Evolutionary conservation across 2,888 invertebrate genomes (phyloP), one percentile per base, ranked within the genome.

Genomic region (Aporophyla nigra): DNA sequence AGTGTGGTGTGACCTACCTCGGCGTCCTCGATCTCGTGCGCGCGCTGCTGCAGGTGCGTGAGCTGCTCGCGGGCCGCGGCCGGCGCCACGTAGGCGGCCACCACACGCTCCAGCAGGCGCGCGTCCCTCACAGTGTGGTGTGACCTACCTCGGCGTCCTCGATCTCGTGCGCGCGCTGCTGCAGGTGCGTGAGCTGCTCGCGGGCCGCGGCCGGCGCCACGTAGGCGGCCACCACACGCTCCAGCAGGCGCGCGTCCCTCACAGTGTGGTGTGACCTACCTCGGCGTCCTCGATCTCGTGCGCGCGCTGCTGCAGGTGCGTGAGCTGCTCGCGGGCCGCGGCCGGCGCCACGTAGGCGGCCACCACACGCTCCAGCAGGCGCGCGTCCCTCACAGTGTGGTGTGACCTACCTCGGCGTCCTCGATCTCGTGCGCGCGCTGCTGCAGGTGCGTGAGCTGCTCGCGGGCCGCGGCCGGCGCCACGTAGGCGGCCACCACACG

Each of bases 401-500:
- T 98, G 88, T 68, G 54, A 58, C 66, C 27, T 56, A 90, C 90
- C 86, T 88, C 88, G 0, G 88, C 73, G 82, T 90, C 89, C 12
- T 84, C 76, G 0, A 91, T 63, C 71, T 90, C 88, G 16, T 54
- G 49, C 33, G 84, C 83, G 56, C 85, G 80, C 40, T 33, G 74
- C 3, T 86, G 87, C 69, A 90, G 83, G 43, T 54, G 54, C 19
- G n/a, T 33, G 51, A 90, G 87, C 85, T 90, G 90, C 0, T 59
- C 72, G 40, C 77, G 66, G n/a, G 83, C 76, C 72, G 83, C 85
- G 65, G 24, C 84, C 84, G 89, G 92, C 90, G 90, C 77, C 76
- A 92, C 88, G 88, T 82, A 87, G 40, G 98, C 98, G n/a, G 97
- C 97, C 81, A 98, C 97, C 1, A 85, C 67, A 27, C 79, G 85